Evolutionary conservation across 2,113 vertebrate genomes (phyloP), one percentile per base, ranked within the genome.

Genomic region (Heptranchias perlo): DNA sequence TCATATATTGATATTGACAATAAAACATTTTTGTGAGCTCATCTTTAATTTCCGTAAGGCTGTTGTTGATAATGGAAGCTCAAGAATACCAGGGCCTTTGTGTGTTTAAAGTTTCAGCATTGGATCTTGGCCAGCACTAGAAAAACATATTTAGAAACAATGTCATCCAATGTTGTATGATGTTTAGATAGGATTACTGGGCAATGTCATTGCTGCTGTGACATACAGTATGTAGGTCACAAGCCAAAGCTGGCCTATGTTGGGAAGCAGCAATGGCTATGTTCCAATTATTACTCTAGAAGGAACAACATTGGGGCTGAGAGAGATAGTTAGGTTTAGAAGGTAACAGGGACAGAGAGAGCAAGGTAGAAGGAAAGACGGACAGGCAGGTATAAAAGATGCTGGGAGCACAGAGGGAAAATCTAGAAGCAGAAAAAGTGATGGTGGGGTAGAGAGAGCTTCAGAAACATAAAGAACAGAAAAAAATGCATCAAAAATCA

Each of bases 61-160:
- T 94, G 61, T 23, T 64, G n/a, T 94, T 94, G n/a, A 39, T 21
- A 64, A 64, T 62, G 91, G 3, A 89, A 89, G 49, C 31, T 31
- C 86, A 31, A 54, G 13, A 35, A 58, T 31, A 35, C 10, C 28
- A 58, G 49, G 35, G 31, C 13, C 52, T 58, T 35, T 91, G 52
- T 4, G 87, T 91, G 31, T 67, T 94, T 39, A 67, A 94, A 47
- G 21, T 65, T 94, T 94, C 18, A 94, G 61, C 23, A 65, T 28
- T 62, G 35, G 58, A 93, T 64, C 61, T 65, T 67, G 2, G 58
- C 61, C 62, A 94, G 44, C 10, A 25, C 10, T 64, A 67, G 21
- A 64, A 65, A 94, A 94, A 67, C 92, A 65, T 65, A 94, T 44
- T 28, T 28, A 65, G 23, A 94, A 94, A 65, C 92, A 94, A 23